phyloP scores from a whole-genome alignment of 2,797 vertebrate species.

The Euthynnus affinis region DNA sequence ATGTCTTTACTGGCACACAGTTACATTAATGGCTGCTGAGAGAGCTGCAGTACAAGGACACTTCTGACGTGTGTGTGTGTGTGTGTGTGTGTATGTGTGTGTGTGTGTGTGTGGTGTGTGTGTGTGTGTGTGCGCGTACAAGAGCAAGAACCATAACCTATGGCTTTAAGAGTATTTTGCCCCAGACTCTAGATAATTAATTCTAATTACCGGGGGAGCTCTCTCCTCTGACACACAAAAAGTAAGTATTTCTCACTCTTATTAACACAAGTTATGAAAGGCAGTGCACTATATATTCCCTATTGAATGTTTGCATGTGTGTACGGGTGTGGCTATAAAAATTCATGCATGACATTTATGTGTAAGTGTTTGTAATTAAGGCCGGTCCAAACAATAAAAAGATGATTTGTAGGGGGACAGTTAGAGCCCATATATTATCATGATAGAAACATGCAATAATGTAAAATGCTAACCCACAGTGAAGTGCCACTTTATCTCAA shows the following conservation, averaged over 20 bases:
- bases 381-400: slow-evolving; percentile 26
- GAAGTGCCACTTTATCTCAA: slow-evolving; percentile 56
- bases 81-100: slow-evolving; percentile 1
- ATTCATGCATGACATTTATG: slow-evolving; percentile 50
- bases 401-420: slow-evolving; percentile 41
- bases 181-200: slow-evolving; percentile 79
- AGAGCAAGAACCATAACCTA: slow-evolving; percentile 64
- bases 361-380: slow-evolving; percentile 53
- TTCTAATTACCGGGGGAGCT: slow-evolving; percentile 75
- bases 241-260: slow-evolving; percentile 76
- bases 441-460: slow-evolving; percentile 61
- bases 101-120: slow-evolving; percentile 2
- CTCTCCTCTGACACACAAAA: slow-evolving; percentile 78
- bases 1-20: slow-evolving; percentile 42
- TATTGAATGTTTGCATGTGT: slow-evolving; percentile 16
- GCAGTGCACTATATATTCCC: slow-evolving; percentile 19
- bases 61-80: slow-evolving; percentile 25
- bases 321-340: slow-evolving; percentile 28
- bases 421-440: slow-evolving; percentile 29
- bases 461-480: slow-evolving; percentile 29
- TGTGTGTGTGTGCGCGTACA: slow-evolving; percentile 5
- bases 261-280: slow-evolving; percentile 63
- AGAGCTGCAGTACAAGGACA: slow-evolving; percentile 50
- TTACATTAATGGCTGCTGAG: slow-evolving; percentile 56
- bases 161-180: slow-evolving; percentile 70